Evolutionary conservation across 2,888 invertebrate genomes (phyloP), one percentile per base, ranked within the genome.

Genomic region (Scrobipalpa atriplicella): DNA sequence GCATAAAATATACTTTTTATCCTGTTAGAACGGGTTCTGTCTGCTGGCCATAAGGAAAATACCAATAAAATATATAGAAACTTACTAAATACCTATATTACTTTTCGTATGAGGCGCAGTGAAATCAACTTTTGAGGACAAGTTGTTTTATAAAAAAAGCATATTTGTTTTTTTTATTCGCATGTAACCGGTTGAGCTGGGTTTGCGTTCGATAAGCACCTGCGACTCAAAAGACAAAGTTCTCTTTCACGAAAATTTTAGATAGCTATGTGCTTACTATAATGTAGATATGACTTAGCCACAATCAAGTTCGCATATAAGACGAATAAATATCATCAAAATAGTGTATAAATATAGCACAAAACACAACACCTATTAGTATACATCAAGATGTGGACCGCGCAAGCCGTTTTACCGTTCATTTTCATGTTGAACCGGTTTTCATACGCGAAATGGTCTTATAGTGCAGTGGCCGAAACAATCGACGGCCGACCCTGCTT

Each of bases 111-210:
- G 29, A 5, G 29, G 29, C 29, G 29, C 29, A 29, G 29, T 13
- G n/a, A 8, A 47, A 29, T 29, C 16, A 16, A 47, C 3, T 5
- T n/a, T 47, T 47, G 47, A 8, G 10, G n/a, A 47, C n/a, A 16
- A 47, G 47, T 47, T 16, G 6, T 8, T 16, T 16, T 16, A 43
- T 3, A 43, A 43, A 13, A 47, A n/a, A 47, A n/a, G 3, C 5
- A 47, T 43, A 13, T 3, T 43, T 43, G 43, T 43, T 43, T 8
- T 10, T 16, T 47, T 47, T 47, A 3, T 16, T 2, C 16, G 10
- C n/a, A 7, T 47, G 47, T 47, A 47, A 47, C 47, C 47, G 47
- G 47, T 47, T 47, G 16, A 47, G 16, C 47, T 47, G 47, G 47
- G 16, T 16, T 47, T n/a, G 47, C n/a, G 16, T 47, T 39, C n/a